These are phyloP conservation scores for Nineta flava DNA, from an alignment of 2,888 invertebrate genomes.

Conservation along the genomic window DNA sequence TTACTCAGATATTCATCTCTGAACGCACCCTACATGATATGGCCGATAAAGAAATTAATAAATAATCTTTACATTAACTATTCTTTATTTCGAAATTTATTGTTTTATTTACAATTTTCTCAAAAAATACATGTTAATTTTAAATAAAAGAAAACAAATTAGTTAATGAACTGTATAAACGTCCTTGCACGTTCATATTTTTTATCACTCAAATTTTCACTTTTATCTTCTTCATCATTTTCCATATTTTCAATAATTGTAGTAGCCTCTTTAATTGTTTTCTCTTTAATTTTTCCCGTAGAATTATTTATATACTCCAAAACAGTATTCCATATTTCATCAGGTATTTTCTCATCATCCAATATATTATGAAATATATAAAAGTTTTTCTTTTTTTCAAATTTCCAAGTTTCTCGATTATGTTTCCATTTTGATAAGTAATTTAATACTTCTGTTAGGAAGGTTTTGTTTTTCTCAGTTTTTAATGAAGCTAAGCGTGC, in stretches of 20 bases:
- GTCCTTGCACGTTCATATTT: slow-evolving; percentile 40
- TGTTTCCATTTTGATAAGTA: slow-evolving; percentile 63
- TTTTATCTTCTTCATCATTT: slow-evolving; percentile 26
- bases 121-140: too few species aligned
- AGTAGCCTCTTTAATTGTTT: slow-evolving; percentile 44
- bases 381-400: slow-evolving; percentile 62
- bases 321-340: slow-evolving; percentile 44
- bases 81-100: too few species aligned
- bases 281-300: slow-evolving; percentile 46
- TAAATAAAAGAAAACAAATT: slow-evolving; percentile 14
- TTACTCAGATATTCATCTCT: too few species aligned
- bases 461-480: background rate
- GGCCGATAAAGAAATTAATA: too few species aligned
- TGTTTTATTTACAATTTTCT: too few species aligned
- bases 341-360: slow-evolving; percentile 38
- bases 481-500: background rate
- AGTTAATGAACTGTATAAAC: slow-evolving; percentile 46
- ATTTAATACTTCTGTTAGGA: slow-evolving; percentile 31
- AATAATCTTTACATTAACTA: too few species aligned
- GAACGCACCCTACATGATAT: too few species aligned
- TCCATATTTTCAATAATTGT: slow-evolving; percentile 46
- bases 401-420: slow-evolving; percentile 55
- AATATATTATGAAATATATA: slow-evolving; percentile 58
- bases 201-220: slow-evolving; percentile 15
- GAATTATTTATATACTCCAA: slow-evolving; percentile 56